Conservation (phyloP, 2,888 invertebrate genomes). For the Rhorus exstirpatorius region DNA sequence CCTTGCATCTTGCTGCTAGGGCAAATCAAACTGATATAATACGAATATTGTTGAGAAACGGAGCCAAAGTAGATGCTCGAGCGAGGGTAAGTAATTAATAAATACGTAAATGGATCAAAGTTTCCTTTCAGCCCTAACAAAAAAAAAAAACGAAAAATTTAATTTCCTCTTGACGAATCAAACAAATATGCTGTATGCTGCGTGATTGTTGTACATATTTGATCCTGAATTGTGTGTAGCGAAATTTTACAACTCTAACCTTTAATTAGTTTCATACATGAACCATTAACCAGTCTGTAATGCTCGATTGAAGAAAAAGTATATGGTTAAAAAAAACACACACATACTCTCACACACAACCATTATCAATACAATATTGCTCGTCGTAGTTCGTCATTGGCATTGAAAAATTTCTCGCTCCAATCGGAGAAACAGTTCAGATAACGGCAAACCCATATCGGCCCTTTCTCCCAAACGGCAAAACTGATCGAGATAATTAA, state of each 20-base stretch:
- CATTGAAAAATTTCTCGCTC: too few relatives aligned
- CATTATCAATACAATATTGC: constrained; percentile 7
- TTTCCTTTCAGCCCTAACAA: background rate
- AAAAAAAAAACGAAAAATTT: too few relatives aligned
- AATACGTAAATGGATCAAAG: too few relatives aligned
- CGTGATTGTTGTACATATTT: background rate
- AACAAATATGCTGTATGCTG: too few relatives aligned
- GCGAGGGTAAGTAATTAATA: constrained; percentile 93
- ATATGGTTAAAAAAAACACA: background rate
- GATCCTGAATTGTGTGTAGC: background rate
- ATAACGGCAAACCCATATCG: too few relatives aligned
- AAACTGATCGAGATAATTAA: too few relatives aligned
- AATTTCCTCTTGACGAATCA: background rate
- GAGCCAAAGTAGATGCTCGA: constrained; percentile 98
- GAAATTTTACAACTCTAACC: background rate
- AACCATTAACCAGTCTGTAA: constrained; percentile 78
- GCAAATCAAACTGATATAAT: constrained; percentile 99
- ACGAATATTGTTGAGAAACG: constrained; percentile 98
- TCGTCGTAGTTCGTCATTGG: too few relatives aligned
- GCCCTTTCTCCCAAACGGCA: too few relatives aligned
- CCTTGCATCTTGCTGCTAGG: constrained; percentile 98
- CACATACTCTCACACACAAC: too few relatives aligned
- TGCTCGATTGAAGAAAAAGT: constrained; percentile 7
- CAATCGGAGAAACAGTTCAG: too few relatives aligned
- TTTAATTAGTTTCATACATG: constrained; percentile 60